These are phyloP conservation scores for Parelbella ahira DNA, from an alignment of 2,888 invertebrate genomes.

Conservation along the genomic window DNA sequence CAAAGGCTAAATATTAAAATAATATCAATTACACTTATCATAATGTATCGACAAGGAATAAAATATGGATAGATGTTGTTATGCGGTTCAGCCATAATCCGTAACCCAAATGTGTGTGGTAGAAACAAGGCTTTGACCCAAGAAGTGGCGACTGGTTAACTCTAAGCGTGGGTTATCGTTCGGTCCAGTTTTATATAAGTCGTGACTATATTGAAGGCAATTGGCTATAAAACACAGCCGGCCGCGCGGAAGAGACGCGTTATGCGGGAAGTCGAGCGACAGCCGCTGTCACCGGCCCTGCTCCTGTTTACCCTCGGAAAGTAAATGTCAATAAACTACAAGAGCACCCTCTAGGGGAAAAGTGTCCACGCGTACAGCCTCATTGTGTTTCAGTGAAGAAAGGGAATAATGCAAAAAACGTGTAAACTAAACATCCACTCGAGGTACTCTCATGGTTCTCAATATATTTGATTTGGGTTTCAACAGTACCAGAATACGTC, in stretches of 20 bases:
- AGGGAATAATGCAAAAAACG: constrained; percentile 43
- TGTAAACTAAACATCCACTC: constrained; percentile 31
- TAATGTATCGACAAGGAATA: too few species aligned
- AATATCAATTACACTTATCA: too few species aligned
- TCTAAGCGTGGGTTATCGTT: too few species aligned
- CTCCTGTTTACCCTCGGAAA: constrained; percentile 68
- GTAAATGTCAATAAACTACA: constrained; percentile 78
- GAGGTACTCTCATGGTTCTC: constrained; percentile 3
- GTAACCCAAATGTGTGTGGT: too few species aligned
- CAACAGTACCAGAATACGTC: too few species aligned
- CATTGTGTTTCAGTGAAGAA: constrained; percentile 50
- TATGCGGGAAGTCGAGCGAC: constrained; percentile 46
- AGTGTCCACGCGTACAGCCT: constrained; percentile 52
- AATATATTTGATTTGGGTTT: constrained; percentile 5
- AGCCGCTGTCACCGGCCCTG: constrained; percentile 43
- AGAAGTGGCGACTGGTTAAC: too few species aligned
- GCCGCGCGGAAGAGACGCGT: constrained; percentile 30
- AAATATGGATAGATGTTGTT: too few species aligned
- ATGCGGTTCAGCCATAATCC: too few species aligned
- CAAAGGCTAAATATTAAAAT: too few species aligned
- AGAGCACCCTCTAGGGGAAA: constrained; percentile 58
- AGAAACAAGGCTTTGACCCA: too few species aligned
- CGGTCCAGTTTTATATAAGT: too few species aligned
- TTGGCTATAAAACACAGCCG: constrained; percentile 22
- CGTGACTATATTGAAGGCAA: constrained; percentile 14